These are phyloP conservation scores for Ceratina australensis DNA, from an alignment of 1,140 invertebrate genomes.

Conservation along the genomic window DNA sequence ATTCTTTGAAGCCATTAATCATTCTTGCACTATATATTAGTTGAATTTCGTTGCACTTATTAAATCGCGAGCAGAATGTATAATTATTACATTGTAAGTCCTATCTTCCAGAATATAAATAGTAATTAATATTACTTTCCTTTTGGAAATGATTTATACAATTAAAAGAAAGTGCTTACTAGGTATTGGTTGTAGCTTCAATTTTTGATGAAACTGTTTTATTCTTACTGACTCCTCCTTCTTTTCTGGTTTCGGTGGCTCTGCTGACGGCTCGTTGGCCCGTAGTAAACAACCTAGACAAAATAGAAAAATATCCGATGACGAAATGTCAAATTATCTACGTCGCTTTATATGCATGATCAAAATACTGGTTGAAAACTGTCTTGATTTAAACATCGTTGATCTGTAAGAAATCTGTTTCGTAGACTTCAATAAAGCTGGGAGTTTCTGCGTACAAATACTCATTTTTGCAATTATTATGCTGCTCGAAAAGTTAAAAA, in stretches of 20 bases:
- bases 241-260: slow-evolving; percentile 2
- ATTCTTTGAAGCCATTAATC: no score
- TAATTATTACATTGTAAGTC: no score
- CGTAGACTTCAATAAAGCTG: not conserved
- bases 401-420: slow-evolving; percentile 20
- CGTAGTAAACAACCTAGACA: slow-evolving; percentile 21
- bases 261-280: not conserved
- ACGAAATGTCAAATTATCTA: slow-evolving; percentile 2
- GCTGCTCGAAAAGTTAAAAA: not conserved
- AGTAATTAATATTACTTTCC: not conserved
- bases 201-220: slow-evolving; percentile 68
- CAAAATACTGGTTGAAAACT: slow-evolving; percentile 46
- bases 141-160: not conserved
- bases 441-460: not conserved
- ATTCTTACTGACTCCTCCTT: slow-evolving; percentile 64
- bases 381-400: slow-evolving; percentile 12
- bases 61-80: no score
- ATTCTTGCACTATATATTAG: no score
- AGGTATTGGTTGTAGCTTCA: slow-evolving; percentile 63
- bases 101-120: not conserved
- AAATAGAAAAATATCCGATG: not conserved
- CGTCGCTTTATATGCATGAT: not conserved
- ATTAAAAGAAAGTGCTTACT: slow-evolving; percentile 49
- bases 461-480: slow-evolving; percentile 6
- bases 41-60: no score